A percentile compares a stretch with the other conserved stretches of the same genome.
phyloP scores from a whole-genome alignment of 2,113 vertebrate species.

The Jaculus jaculus region DNA sequence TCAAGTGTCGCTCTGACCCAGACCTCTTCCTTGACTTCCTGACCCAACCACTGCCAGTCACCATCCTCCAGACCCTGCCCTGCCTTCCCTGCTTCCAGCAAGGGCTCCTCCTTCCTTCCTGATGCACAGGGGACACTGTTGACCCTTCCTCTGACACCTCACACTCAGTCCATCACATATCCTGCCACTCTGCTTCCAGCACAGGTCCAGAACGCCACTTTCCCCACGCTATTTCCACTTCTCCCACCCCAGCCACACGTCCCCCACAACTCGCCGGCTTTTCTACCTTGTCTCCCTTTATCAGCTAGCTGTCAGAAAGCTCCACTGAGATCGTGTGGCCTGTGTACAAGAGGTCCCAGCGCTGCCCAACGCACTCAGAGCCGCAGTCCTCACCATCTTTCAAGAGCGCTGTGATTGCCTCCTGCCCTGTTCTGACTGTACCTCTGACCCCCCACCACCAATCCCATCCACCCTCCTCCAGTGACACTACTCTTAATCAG shows the following conservation, averaged over 20 bases:
- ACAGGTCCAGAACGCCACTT: not conserved
- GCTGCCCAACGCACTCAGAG: not conserved
- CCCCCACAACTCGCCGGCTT: not conserved
- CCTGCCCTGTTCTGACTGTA: not conserved
- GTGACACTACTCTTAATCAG: not conserved
- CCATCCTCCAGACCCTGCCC: not conserved
- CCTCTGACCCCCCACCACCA: rapidly evolving
- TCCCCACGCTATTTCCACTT: not conserved
- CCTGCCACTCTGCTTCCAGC: not conserved
- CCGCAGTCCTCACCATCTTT: not conserved
- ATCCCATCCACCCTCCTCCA: not conserved
- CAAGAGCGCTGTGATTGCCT: not conserved
- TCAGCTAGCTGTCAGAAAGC: not conserved
- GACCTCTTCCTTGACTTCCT: not conserved
- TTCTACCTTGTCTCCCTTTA: not conserved
- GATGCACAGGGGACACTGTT: not conserved
- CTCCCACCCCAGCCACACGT: not conserved
- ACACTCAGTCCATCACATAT: not conserved
- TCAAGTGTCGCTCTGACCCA: not conserved
- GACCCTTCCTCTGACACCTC: not conserved
- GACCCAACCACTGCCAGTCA: not conserved
- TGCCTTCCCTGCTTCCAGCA: not conserved
- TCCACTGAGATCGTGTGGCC: not conserved
- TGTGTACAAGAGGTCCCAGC: not conserved
- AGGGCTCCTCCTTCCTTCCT: not conserved